These are phyloP conservation scores for Thomomys bottae DNA, from an alignment of 2,113 vertebrate genomes.

Conservation along the genomic window DNA sequence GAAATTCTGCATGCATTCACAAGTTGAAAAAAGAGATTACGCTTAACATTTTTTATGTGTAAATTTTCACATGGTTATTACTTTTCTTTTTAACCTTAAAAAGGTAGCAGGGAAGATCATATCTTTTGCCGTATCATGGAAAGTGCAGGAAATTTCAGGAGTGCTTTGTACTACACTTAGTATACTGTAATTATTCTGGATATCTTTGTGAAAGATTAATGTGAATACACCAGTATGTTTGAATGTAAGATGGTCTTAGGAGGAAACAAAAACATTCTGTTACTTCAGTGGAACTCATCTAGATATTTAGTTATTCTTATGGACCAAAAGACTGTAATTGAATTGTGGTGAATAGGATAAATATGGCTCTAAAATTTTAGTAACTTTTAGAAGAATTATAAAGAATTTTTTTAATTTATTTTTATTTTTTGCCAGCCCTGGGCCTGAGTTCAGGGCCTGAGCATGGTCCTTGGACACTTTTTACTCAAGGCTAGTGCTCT, in stretches of 20 bases:
- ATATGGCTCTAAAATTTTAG: too few species aligned
- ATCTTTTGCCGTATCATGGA: neutral
- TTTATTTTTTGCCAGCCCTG: too few species aligned
- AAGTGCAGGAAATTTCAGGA: neutral
- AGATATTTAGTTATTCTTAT: neutral
- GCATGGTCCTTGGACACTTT: too few species aligned
- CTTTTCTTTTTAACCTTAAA: neutral
- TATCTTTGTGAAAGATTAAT: neutral
- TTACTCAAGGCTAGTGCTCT: too few species aligned
- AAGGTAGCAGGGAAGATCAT: neutral
- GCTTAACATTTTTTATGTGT: slow-evolving; percentile 32
- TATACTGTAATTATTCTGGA: neutral
- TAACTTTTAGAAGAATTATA: too few species aligned
- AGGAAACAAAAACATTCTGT: neutral
- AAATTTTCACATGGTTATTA: slow-evolving; percentile 32
- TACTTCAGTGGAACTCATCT: neutral
- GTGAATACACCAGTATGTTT: neutral
- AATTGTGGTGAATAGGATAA: too few species aligned
- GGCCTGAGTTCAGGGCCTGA: too few species aligned
- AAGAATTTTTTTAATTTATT: too few species aligned
- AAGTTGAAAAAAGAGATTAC: neutral
- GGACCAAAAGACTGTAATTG: too few species aligned
- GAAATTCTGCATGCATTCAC: slow-evolving; percentile 49
- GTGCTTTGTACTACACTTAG: neutral
- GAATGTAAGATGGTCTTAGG: neutral